Percentiles rank a stretch among this genome's conserved stretches.
phyloP scores from a whole-genome alignment of 1,140 invertebrate genomes.

The Pemphigus obesinymphae region DNA sequence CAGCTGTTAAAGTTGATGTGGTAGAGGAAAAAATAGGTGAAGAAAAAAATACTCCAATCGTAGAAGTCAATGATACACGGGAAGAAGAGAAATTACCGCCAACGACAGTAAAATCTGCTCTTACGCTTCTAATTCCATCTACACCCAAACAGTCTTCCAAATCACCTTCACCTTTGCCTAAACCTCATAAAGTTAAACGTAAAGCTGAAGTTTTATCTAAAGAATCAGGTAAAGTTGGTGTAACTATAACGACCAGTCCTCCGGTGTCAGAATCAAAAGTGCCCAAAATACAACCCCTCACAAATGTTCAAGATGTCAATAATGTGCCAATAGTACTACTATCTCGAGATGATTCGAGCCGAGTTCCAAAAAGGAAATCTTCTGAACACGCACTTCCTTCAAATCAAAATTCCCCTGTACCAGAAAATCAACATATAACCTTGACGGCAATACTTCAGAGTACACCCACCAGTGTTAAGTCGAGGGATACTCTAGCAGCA shows the following conservation, averaged over 20 bases:
- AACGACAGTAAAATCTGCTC: neutral
- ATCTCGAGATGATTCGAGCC: neutral
- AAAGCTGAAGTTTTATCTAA: slow-evolving; percentile 76
- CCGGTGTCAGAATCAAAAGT: slow-evolving; percentile 57
- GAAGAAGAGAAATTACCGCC: slow-evolving; percentile 48
- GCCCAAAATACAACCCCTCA: slow-evolving; percentile 46
- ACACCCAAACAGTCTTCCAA: slow-evolving; percentile 15
- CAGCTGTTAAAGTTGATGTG: neutral
- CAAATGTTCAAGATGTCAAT: slow-evolving; percentile 6
- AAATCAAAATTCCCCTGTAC: slow-evolving; percentile 2
- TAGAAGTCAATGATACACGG: slow-evolving; percentile 54
- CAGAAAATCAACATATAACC: slow-evolving; percentile 32
- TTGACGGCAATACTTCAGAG: slow-evolving; percentile 31
- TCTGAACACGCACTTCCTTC: slow-evolving; percentile 9
- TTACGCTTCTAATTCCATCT: neutral
- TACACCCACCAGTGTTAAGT: slow-evolving; percentile 21
- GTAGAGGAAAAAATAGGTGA: slow-evolving; percentile 16
- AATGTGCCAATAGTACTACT: neutral
- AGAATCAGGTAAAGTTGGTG: slow-evolving; percentile 82
- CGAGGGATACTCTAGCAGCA: slow-evolving; percentile 27
- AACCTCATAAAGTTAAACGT: slow-evolving; percentile 62
- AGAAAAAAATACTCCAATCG: slow-evolving; percentile 48
- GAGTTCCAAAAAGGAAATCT: slow-evolving; percentile 28
- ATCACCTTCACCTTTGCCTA: slow-evolving; percentile 46
- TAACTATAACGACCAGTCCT: slow-evolving; percentile 76